phyloP scores from a whole-genome alignment of 2,797 vertebrate species.

The Onychomys leucogaster region DNA sequence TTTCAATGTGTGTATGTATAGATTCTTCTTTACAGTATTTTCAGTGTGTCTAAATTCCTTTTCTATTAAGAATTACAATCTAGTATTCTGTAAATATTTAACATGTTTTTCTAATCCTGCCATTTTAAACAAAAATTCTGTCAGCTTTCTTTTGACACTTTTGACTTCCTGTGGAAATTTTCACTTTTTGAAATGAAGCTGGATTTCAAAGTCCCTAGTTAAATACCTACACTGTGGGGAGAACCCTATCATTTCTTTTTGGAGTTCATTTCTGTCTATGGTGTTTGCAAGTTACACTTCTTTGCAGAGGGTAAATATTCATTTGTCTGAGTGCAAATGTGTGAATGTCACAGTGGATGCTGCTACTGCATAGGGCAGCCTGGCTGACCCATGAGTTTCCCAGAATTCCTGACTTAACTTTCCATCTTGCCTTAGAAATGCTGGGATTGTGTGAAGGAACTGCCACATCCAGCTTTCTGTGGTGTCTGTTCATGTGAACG shows the following conservation, averaged over 20 bases:
- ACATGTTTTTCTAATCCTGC: not conserved
- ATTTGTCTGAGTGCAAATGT: not conserved
- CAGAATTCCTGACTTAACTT: not conserved
- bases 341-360: not conserved
- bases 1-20: not conserved
- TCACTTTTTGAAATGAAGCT: not conserved
- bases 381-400: not conserved
- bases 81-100: conserved; percentile 17
- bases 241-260: not conserved
- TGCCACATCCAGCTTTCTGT: too few relatives aligned
- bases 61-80: not conserved
- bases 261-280: not conserved
- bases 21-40: not conserved
- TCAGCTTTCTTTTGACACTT: not conserved
- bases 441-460: not conserved
- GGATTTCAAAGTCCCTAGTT: not conserved
- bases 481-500: not conserved
- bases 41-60: not conserved
- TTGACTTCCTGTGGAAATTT: conserved; percentile 18
- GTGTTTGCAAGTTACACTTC: not conserved
- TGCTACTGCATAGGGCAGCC: not conserved
- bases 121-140: not conserved
- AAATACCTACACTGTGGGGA: accelerated
- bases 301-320: not conserved
- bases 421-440: not conserved